Evolutionary conservation across 2,888 invertebrate genomes (phyloP).

Genomic region (Monoplex corrugatus): DNA sequence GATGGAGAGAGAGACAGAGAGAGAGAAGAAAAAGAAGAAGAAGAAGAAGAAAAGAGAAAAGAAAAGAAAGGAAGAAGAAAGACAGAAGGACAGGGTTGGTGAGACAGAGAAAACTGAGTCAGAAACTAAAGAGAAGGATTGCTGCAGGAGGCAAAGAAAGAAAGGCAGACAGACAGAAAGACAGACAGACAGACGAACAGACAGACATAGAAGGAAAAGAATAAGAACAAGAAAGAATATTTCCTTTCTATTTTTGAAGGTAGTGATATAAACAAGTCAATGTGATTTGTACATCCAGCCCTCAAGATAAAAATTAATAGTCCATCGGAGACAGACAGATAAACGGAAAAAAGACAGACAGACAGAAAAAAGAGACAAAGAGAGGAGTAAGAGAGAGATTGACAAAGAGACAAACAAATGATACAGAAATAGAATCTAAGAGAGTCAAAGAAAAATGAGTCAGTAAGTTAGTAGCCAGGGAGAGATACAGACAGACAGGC

Average conservation of each 20-base stretch:
- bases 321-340: background rate
- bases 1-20: constrained; percentile 34
- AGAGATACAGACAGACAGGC: background rate
- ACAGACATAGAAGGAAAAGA: background rate
- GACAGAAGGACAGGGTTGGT: too few species aligned
- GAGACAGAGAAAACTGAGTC: too few species aligned
- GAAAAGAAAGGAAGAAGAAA: too few species aligned
- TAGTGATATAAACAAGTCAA: too few species aligned
- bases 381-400: background rate
- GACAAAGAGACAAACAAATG: background rate
- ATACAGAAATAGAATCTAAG: background rate
- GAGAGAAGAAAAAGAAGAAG: background rate
- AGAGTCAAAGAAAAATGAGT: background rate
- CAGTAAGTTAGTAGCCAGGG: too few species aligned
- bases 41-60: background rate
- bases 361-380: background rate
- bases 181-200: background rate
- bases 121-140: too few species aligned
- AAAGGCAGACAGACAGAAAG: background rate
- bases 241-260: too few species aligned
- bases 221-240: background rate
- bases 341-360: background rate
- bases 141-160: background rate
- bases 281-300: too few species aligned
- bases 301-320: too few species aligned